Percentiles rank a stretch among this genome's conserved stretches.
Evolutionary conservation across 2,113 vertebrate genomes (phyloP).

Genomic region (Machaerirhynchus nigripectus): DNA sequence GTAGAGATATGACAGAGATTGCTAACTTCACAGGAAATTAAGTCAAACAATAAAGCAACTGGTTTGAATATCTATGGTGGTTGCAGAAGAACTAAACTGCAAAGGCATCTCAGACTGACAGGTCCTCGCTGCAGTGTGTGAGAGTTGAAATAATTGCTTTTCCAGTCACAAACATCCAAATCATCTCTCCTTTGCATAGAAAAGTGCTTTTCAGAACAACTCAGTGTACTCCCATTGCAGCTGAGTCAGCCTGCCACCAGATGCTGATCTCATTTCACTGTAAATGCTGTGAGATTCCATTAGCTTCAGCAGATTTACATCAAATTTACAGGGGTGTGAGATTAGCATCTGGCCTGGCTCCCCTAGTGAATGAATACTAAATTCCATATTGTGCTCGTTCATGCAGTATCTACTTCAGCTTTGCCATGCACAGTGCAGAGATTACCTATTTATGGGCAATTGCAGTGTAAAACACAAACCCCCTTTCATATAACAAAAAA

Average conservation of each 20-base stretch:
- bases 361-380: background rate
- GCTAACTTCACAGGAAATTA: slow-evolving; percentile 18
- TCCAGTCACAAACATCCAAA: background rate
- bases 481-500: background rate
- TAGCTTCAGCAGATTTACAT: slow-evolving; percentile 54
- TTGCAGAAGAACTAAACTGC: background rate
- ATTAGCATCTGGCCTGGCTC: slow-evolving; percentile 33
- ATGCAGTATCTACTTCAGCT: background rate
- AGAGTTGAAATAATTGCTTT: background rate
- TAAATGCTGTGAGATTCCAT: slow-evolving; percentile 29
- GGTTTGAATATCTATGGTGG: background rate
- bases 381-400: background rate
- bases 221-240: background rate
- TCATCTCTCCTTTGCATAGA: background rate
- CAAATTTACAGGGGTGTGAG: slow-evolving; percentile 10
- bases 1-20: background rate
- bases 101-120: background rate
- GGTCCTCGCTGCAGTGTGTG: background rate
- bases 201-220: slow-evolving; percentile 13
- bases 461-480: background rate
- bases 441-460: background rate
- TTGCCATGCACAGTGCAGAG: background rate
- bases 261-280: slow-evolving; percentile 38
- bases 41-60: background rate
- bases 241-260: slow-evolving; percentile 43